These are phyloP conservation scores for Catocala nupta DNA, from an alignment of 2,888 invertebrate species.

Conservation along the genomic window DNA sequence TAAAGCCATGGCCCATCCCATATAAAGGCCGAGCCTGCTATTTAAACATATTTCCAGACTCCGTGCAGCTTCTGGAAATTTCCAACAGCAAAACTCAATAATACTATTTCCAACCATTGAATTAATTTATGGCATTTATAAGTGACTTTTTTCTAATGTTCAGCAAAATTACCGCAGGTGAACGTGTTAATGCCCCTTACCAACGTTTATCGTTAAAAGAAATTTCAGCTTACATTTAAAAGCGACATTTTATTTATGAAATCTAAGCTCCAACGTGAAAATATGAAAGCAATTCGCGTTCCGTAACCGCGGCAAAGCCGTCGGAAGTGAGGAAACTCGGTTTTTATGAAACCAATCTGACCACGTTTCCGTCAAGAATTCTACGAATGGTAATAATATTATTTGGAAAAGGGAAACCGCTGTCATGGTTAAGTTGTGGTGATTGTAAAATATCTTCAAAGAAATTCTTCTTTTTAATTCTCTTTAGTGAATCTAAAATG, in stretches of 20 bases:
- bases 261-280: background rate
- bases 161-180: too few relatives aligned
- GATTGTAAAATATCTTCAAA: background rate
- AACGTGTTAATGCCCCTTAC: too few relatives aligned
- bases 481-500: background rate
- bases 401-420: slow-evolving; percentile 1
- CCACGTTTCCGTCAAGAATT: slow-evolving; percentile 15
- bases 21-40: too few relatives aligned
- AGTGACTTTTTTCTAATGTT: too few relatives aligned
- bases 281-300: slow-evolving; percentile 7
- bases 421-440: background rate
- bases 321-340: slow-evolving; percentile 16
- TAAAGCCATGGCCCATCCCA: too few relatives aligned
- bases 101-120: too few relatives aligned
- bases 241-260: background rate
- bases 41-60: too few relatives aligned
- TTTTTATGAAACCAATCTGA: slow-evolving; percentile 30
- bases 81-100: too few relatives aligned
- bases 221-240: background rate
- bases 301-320: slow-evolving; percentile 21
- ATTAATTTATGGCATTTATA: too few relatives aligned
- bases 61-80: too few relatives aligned
- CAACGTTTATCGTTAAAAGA: too few relatives aligned
- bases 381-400: background rate
- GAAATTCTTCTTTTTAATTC: background rate